These are phyloP conservation scores for Oryzias javanicus DNA, from an alignment of 2,113 vertebrate genomes.

Conservation along the genomic window DNA sequence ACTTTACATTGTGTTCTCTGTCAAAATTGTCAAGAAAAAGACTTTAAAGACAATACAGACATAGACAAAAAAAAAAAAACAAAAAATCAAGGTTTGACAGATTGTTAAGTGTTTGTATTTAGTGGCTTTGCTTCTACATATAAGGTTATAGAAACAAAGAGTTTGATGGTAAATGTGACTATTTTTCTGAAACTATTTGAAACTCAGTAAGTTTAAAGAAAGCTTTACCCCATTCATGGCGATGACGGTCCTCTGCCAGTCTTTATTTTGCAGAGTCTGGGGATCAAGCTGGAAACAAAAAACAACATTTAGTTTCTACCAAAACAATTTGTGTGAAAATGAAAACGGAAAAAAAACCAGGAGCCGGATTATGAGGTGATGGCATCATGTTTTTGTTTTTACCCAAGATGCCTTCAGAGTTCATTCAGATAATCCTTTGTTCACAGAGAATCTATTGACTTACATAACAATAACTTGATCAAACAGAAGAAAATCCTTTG, in stretches of 20 bases:
- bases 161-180: too few species aligned
- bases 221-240: constrained; percentile 90
- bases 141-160: too few species aligned
- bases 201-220: not conserved
- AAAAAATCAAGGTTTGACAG: not conserved
- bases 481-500: not conserved
- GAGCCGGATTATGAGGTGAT: constrained; percentile 29
- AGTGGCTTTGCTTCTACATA: too few species aligned
- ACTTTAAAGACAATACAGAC: not conserved
- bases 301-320: too few species aligned
- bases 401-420: constrained; percentile 40
- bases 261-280: constrained; percentile 88
- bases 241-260: constrained; percentile 94
- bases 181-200: too few species aligned
- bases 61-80: too few species aligned
- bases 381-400: constrained; percentile 35
- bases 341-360: not conserved
- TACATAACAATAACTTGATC: constrained; percentile 18
- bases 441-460: constrained; percentile 28
- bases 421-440: constrained; percentile 48
- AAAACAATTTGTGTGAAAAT: not conserved
- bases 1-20: too few species aligned
- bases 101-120: not conserved
- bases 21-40: too few species aligned
- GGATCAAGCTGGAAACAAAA: constrained; percentile 85